Base-by-base conservation (phyloP, 1,140 invertebrate species). In the Luehdorfia chinensis region DNA sequence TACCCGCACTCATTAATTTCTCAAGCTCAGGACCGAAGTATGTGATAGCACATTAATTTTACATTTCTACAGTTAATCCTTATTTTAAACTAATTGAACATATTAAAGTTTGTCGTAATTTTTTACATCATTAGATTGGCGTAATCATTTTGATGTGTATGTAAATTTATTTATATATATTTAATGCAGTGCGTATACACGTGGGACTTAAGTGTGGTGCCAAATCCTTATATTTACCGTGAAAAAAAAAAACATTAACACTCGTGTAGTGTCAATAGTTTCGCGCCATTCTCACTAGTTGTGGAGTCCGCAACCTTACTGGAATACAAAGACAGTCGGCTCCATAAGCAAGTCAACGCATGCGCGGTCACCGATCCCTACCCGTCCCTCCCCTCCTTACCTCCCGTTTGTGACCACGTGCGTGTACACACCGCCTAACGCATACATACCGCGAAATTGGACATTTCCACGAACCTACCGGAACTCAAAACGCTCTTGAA, bases 381-480 rank as follows among this genome's bases (percentile, higher is more conserved):
- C 46, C 37, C 43, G 50, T 36, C 28, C 55, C 47, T 44, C 45
- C 34, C 51, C 11, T 33, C 44, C 41, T 16, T 32, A 11, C 32
- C 54, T 18, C n/a, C 33, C 27, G 27, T 48, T 15, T 32, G 45
- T 55, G 31, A 49, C 66, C 63, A 74, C 65, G 71, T 69, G 71
- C 66, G 50, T n/a, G n/a, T 13, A 50, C 39, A 53, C 56, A 50
- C 50, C 55, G 52, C 41, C 52, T 47, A 53, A 47, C 61, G 57
- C 61, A 73, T 69, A 70, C 55, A 36, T 74, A 68, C 67, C 49
- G 64, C 70, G 72, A 76, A 81, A 80, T 78, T 76, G 63, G 61
- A 33, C 67, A 76, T 81, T 81, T 78, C 77, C 75, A 74, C 63
- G 71, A 84, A 81, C 43, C 18, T 34, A 68, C 73, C 73, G 75